phyloP scores from a whole-genome alignment of 37 sponge, comb jelly and placozoan species.

The Corticium candelabrum region DNA sequence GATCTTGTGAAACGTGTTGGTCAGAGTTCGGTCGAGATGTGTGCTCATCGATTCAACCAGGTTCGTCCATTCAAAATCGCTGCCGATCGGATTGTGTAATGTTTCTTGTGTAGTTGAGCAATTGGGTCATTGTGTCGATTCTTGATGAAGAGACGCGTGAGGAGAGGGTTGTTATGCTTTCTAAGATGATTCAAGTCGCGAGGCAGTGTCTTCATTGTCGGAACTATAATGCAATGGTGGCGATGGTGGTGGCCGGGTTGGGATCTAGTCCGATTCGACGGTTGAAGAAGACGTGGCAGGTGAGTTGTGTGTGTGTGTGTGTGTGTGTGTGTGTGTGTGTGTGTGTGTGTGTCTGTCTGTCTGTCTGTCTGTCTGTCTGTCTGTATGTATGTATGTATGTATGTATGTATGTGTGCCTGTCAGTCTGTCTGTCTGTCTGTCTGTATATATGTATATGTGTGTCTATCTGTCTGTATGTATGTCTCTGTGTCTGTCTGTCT shows the following conservation, averaged over 20 bases:
- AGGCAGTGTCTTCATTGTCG: constrained; percentile 19
- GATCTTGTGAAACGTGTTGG: no score
- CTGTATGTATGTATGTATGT: no score
- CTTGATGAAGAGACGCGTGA: constrained; percentile 43
- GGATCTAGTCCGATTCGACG: constrained; percentile 59
- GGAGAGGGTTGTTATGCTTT: constrained; percentile 38
- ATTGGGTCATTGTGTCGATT: constrained; percentile 55
- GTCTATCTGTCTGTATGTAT: no score
- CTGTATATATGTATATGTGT: no score
- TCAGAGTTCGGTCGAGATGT: constrained; percentile 46
- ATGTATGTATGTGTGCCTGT: no score
- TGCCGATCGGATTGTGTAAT: background rate
- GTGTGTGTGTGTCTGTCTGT: no score
- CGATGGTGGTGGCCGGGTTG: constrained; percentile 73
- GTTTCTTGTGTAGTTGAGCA: constrained; percentile 11
- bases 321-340: background rate
- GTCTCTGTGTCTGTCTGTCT: no score
- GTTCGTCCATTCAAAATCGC: constrained; percentile 5
- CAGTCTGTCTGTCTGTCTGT: no score
- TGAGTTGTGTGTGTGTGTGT: background rate
- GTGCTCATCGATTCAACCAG: constrained; percentile 70
- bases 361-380: background rate
- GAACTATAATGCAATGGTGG: constrained; percentile 76
- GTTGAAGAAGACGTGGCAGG: constrained; percentile 61
- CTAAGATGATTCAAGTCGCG: background rate